A percentile compares a stretch with the other conserved stretches of the same genome.
phyloP scores from a whole-genome alignment of 2,113 vertebrate genomes.

The Rhinoptilus africanus region DNA sequence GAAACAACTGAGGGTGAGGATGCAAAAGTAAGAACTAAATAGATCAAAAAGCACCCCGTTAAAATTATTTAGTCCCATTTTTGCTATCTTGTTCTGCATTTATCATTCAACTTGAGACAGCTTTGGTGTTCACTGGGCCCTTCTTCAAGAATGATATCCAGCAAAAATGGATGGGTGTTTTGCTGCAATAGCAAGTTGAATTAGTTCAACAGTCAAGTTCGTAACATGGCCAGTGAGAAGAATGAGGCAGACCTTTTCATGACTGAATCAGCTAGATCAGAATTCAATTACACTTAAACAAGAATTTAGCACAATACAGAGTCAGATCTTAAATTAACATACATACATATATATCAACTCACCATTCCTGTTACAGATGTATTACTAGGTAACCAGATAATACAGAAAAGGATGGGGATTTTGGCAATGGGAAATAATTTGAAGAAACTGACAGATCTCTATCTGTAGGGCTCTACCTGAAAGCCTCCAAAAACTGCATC shows the following conservation, averaged over 20 bases:
- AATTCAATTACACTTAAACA: neutral
- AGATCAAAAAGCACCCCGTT: neutral
- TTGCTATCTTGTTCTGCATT: neutral
- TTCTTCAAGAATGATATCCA: neutral
- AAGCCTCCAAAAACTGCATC: neutral
- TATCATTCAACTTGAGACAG: neutral
- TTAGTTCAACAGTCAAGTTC: neutral
- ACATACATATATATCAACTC: neutral
- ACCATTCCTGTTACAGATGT: neutral
- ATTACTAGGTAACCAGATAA: neutral
- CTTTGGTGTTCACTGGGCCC: neutral
- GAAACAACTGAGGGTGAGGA: neutral
- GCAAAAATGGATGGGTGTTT: neutral
- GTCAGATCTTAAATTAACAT: neutral
- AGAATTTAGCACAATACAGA: neutral
- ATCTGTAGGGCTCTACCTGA: neutral
- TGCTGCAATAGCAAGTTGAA: neutral
- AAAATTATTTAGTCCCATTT: neutral
- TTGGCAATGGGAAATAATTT: neutral
- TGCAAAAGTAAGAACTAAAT: neutral
- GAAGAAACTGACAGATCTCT: neutral
- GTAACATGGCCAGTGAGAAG: neutral
- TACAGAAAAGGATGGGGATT: neutral
- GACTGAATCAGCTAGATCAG: neutral
- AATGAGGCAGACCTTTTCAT: neutral